These are phyloP conservation scores for Tipula helvola DNA, from an alignment of 2,888 invertebrate genomes.

Conservation along the genomic window DNA sequence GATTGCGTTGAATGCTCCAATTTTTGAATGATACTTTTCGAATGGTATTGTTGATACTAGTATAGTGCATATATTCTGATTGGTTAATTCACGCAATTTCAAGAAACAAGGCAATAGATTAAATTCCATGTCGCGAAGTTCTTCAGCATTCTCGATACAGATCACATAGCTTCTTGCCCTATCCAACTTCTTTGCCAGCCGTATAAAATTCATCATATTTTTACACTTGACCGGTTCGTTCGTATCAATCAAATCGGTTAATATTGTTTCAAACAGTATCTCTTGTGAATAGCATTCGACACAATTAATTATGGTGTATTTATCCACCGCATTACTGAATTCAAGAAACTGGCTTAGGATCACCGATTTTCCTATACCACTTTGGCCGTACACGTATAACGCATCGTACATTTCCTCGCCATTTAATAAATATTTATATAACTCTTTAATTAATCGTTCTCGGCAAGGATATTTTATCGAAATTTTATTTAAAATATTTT, in stretches of 20 bases:
- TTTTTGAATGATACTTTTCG: slow-evolving; percentile 64
- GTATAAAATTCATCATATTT: slow-evolving; percentile 52
- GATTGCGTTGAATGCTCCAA: slow-evolving; percentile 57
- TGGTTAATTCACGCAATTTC: slow-evolving; percentile 59
- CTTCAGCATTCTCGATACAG: slow-evolving; percentile 71
- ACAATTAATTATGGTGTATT: slow-evolving; percentile 58
- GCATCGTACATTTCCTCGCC: slow-evolving; percentile 53
- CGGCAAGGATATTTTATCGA: slow-evolving; percentile 28
- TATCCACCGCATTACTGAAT: slow-evolving; percentile 38
- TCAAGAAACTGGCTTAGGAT: slow-evolving; percentile 49
- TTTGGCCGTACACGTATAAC: slow-evolving; percentile 70
- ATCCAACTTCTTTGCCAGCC: slow-evolving; percentile 31
- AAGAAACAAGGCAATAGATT: slow-evolving; percentile 61
- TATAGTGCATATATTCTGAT: slow-evolving; percentile 58
- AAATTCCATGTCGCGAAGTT: slow-evolving; percentile 58
- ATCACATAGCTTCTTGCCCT: slow-evolving; percentile 43
- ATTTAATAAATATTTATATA: slow-evolving; percentile 26
- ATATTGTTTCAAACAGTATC: slow-evolving; percentile 62
- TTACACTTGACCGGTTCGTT: slow-evolving; percentile 46
- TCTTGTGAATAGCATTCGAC: slow-evolving; percentile 68
- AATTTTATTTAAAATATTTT: slow-evolving; percentile 15
- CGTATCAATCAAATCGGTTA: slow-evolving; percentile 40
- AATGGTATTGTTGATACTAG: slow-evolving; percentile 66
- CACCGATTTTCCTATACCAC: slow-evolving; percentile 72
- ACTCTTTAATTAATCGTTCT: slow-evolving; percentile 21